Base-by-base conservation (phyloP, 2,113 vertebrate genomes). In the Fulmarus glacialis region DNA sequence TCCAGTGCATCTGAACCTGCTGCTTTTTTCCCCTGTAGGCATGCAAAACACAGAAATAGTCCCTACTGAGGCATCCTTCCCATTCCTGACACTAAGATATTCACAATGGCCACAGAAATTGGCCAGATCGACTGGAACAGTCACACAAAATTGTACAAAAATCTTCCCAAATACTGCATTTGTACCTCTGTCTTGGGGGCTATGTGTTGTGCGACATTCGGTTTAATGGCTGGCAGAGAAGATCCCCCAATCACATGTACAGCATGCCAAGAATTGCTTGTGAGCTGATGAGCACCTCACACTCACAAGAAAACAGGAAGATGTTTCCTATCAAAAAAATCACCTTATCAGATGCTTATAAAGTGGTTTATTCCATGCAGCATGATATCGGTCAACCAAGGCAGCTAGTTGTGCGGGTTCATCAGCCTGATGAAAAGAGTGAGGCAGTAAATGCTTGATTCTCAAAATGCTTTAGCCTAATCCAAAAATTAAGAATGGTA, bases 121-220 rank as follows among this genome's bases (percentile, higher is more conserved):
- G 47, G 6, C 40, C 40, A 40, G 40, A 40, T 40, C 12, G 40
- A 34, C 58, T 18, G 26, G 6, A 72, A 43, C 52, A 66, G 42
- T 45, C 26, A 38, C 55, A 43, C 11, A 58, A n/a, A n/a, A 48
- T 8, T 8, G 64, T 13, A 38, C 13, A 58, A 48, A 66, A 36
- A 26, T 22, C 71, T 42, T 40, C 32, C 73, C 72, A 78, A 59
- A 78, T 23, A 13, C 75, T 48, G 32, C 80, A 56, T n/a, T 38
- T 72, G n/a, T 36, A 43, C 56, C 40, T 60, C 77, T 8, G 0
- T 15, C 60, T 62, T 3, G 0, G 22, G 60, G 21, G 47, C 22
- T 77, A 4, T 23, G 32, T 4, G 18, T 26, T 50, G 75, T 45
- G 42, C 3, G 9, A 34, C 0, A 1, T 53, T 73, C 4, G 2